Conservation (phyloP, 1,140 invertebrate species). For the Drosophila pseudoobscura region DNA sequence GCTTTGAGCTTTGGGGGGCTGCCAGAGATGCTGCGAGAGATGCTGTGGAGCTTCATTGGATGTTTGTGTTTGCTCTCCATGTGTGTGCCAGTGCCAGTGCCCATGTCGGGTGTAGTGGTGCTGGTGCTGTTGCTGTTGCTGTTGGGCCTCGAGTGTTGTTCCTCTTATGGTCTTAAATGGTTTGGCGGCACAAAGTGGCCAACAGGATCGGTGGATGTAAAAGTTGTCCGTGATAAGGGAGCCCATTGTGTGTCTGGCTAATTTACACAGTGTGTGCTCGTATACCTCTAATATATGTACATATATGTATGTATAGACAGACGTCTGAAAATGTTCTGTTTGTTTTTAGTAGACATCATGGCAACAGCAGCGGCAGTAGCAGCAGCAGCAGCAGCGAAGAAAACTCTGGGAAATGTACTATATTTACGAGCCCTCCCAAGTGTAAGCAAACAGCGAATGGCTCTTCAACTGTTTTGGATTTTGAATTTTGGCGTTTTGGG, state of each 20-base stretch:
- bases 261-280: conserved; percentile 3
- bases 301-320: neutral
- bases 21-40: conserved; percentile 8
- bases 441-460: too few species aligned
- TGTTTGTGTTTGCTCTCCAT: conserved; percentile 58
- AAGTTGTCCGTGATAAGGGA: conserved; percentile 24
- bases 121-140: neutral
- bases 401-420: too few species aligned
- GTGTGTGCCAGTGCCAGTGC: conserved; percentile 23
- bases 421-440: too few species aligned
- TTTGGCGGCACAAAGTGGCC: conserved; percentile 2
- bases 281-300: neutral
- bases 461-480: conserved; percentile 10
- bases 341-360: conserved; percentile 13
- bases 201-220: conserved; percentile 24
- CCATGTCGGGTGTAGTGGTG: neutral
- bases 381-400: too few species aligned
- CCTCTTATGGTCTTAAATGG: conserved; percentile 20
- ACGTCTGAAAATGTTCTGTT: conserved; percentile 3
- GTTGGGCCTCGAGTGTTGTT: conserved; percentile 19
- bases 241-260: conserved; percentile 13
- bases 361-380: conserved; percentile 1
- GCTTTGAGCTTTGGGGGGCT: conserved; percentile 10
- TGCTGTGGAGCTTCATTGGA: conserved; percentile 10
- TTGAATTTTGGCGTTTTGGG: too few species aligned